Conservation (phyloP, 30 jellyfish, hydroid and myxozoan species). For the Euphysa ruthae region DNA sequence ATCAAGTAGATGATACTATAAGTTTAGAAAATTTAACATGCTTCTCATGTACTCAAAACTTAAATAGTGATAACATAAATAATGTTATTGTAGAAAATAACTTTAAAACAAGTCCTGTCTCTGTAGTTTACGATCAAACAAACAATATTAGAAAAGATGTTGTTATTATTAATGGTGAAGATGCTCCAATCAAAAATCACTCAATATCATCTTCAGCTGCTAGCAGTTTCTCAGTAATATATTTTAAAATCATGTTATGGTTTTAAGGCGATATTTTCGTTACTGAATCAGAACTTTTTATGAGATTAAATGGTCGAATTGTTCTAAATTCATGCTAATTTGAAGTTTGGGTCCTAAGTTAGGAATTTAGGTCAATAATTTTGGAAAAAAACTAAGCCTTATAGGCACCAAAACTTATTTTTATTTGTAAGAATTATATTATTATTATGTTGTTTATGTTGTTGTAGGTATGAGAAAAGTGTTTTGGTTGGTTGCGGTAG, state of each 20-base stretch:
- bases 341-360: too few relatives aligned
- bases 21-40: slow-evolving; percentile 60
- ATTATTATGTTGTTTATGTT: too few relatives aligned
- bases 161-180: slow-evolving; percentile 37
- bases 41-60: slow-evolving; percentile 47
- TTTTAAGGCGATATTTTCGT: not conserved
- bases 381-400: too few relatives aligned
- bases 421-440: too few relatives aligned
- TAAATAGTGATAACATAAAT: not conserved
- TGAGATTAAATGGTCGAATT: too few relatives aligned
- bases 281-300: too few relatives aligned
- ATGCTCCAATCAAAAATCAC: not conserved
- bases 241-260: not conserved
- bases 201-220: slow-evolving; percentile 22
- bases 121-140: slow-evolving; percentile 16
- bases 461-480: too few relatives aligned
- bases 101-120: slow-evolving; percentile 5
- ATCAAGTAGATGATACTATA: slow-evolving; percentile 37
- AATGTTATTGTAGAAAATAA: slow-evolving; percentile 13
- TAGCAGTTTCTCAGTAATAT: slow-evolving; percentile 24
- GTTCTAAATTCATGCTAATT: too few relatives aligned
- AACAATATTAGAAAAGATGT: slow-evolving; percentile 3
- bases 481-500: too few relatives aligned
- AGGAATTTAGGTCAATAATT: too few relatives aligned
- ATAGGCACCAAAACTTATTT: too few relatives aligned